These are phyloP conservation scores for Parotocinclus haroldoi DNA, from an alignment of 2,797 vertebrate species.

Conservation along the genomic window DNA sequence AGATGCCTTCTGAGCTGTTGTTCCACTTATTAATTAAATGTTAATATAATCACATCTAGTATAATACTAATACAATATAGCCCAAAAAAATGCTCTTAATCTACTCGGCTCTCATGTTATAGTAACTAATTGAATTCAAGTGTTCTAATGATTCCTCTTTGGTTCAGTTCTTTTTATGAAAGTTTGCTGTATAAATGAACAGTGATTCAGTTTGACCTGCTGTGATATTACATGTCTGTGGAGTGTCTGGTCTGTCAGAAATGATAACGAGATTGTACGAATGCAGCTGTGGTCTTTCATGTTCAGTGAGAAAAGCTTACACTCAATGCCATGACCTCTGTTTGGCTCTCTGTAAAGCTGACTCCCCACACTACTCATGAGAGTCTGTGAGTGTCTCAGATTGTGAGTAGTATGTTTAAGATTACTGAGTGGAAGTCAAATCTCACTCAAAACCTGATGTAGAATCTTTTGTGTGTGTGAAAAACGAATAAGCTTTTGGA, in stretches of 20 bases:
- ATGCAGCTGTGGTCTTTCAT: conserved; percentile 29
- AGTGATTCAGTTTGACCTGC: conserved; percentile 37
- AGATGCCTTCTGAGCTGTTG: too few species aligned
- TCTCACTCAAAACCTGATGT: neutral
- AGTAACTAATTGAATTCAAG: too few species aligned
- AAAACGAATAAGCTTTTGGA: neutral
- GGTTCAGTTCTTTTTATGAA: too few species aligned
- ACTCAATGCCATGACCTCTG: too few species aligned
- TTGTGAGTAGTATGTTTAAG: neutral
- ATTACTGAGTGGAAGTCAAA: conserved; percentile 5
- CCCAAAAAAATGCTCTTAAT: too few species aligned
- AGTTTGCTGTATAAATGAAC: neutral
- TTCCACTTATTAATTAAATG: too few species aligned
- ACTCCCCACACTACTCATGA: neutral
- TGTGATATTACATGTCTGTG: conserved; percentile 21
- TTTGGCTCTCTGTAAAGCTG: neutral
- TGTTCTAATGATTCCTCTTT: too few species aligned
- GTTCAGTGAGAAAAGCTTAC: conserved; percentile 4
- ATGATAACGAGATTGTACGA: conserved; percentile 5
- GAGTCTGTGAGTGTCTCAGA: conserved; percentile 10
- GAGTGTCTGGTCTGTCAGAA: conserved; percentile 29
- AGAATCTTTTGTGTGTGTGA: neutral
- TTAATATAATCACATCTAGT: too few species aligned
- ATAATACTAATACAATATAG: too few species aligned
- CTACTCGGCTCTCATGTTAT: too few species aligned